Evolutionary conservation across 2,797 vertebrate species (phyloP).

Genomic region (Chrosomus eos): DNA sequence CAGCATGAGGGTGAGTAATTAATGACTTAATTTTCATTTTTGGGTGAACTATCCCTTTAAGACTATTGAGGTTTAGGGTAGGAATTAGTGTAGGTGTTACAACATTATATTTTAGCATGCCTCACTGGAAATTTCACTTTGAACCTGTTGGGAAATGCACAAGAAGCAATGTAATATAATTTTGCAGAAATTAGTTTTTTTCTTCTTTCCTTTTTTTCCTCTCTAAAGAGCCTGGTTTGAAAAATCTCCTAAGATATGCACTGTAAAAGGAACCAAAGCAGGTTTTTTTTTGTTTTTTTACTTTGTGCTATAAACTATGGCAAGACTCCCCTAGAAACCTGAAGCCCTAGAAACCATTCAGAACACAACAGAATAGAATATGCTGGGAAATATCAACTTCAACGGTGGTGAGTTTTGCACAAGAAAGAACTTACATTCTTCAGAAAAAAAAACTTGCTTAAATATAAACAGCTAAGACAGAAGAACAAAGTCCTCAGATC

Average conservation of each 20-base stretch:
- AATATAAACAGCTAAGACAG: not conserved
- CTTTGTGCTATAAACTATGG: too few relatives aligned
- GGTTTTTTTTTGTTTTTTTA: not conserved
- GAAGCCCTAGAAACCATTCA: constrained; percentile 8
- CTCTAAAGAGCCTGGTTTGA: not conserved
- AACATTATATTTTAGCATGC: too few relatives aligned
- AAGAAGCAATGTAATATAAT: not conserved
- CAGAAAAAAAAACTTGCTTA: not conserved
- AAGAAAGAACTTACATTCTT: not conserved
- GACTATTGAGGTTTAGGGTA: too few relatives aligned
- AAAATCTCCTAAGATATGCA: not conserved
- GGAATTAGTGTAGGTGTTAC: too few relatives aligned
- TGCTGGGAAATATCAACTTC: constrained; percentile 3
- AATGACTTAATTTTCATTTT: too few relatives aligned
- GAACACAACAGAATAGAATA: constrained; percentile 13
- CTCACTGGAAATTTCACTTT: too few relatives aligned
- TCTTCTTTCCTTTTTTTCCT: not conserved
- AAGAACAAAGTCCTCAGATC: not conserved
- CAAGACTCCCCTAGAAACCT: not conserved
- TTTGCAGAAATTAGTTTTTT: not conserved
- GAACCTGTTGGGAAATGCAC: not conserved
- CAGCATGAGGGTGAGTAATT: too few relatives aligned
- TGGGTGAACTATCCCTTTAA: too few relatives aligned
- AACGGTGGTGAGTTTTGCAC: not conserved
- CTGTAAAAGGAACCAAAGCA: not conserved